Evolutionary conservation across 2,888 invertebrate genomes (phyloP).

Genomic region (Drosophila recens): DNA sequence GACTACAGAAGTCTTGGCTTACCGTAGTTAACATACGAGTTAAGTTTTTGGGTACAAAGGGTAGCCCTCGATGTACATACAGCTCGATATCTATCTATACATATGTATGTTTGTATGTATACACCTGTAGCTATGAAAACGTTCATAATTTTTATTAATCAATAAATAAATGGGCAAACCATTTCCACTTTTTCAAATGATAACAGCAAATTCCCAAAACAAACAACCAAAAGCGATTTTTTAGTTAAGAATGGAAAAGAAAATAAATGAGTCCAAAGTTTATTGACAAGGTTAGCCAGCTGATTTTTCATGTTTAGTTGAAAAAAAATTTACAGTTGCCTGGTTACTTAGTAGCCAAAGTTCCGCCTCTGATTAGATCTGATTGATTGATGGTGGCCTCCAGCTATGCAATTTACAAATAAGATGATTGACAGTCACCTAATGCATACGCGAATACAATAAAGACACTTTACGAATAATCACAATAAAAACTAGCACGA

Average conservation of each 20-base stretch:
- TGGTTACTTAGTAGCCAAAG: not conserved
- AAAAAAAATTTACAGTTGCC: conserved; percentile 14
- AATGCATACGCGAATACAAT: conserved; percentile 16
- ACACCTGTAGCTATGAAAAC: not conserved
- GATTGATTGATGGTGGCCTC: conserved; percentile 43
- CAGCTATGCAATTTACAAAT: conserved; percentile 20
- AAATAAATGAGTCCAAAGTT: conserved; percentile 52
- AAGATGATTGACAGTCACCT: conserved; percentile 47
- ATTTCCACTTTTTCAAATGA: conserved; percentile 22
- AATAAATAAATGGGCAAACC: conserved; percentile 57
- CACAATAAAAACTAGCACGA: not conserved
- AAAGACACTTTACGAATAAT: not conserved
- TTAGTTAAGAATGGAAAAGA: conserved; percentile 35
- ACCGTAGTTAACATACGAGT: conserved; percentile 36
- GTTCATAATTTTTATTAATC: conserved; percentile 65
- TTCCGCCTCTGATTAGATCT: conserved; percentile 31
- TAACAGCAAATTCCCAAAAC: conserved; percentile 51
- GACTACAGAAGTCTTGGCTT: conserved; percentile 40
- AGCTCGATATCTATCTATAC: conserved; percentile 36
- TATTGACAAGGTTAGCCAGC: conserved; percentile 20
- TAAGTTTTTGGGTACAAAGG: conserved; percentile 48
- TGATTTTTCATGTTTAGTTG: conserved; percentile 29
- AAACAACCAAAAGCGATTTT: conserved; percentile 40
- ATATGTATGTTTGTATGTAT: not conserved
- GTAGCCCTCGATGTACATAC: conserved; percentile 6